Conservation (phyloP, 2,888 invertebrate species). For the Perdita meconis region DNA sequence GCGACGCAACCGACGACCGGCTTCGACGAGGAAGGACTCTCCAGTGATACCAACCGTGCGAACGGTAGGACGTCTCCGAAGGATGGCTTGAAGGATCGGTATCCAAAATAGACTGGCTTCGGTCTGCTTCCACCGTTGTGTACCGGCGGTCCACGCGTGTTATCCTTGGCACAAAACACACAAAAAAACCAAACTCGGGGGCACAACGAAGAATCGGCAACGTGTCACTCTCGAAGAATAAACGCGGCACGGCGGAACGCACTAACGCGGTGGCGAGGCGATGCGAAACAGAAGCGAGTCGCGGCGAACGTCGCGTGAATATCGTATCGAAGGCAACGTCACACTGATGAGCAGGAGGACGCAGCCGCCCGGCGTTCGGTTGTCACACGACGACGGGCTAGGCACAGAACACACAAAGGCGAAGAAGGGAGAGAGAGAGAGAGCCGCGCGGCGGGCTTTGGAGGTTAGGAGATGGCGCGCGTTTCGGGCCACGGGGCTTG, state of each 20-base stretch:
- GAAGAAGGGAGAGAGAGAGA: slow-evolving; percentile 26
- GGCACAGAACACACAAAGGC: neutral
- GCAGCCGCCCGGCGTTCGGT: slow-evolving; percentile 39
- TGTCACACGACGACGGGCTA: slow-evolving; percentile 28
- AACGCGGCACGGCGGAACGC: slow-evolving; percentile 47
- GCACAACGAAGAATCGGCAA: neutral
- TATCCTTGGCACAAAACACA: slow-evolving; percentile 47
- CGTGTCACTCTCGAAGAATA: neutral
- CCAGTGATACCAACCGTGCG: slow-evolving; percentile 45
- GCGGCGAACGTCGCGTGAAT: slow-evolving; percentile 36
- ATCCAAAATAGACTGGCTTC: slow-evolving; percentile 29
- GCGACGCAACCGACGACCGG: slow-evolving; percentile 21
- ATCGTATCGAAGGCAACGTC: slow-evolving; percentile 60
- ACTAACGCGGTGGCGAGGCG: slow-evolving; percentile 41
- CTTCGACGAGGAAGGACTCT: neutral
- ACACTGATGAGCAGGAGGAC: slow-evolving; percentile 29
- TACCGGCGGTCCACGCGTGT: too few relatives aligned
- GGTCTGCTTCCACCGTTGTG: too few relatives aligned
- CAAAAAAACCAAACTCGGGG: too few relatives aligned
- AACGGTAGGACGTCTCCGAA: slow-evolving; percentile 53
- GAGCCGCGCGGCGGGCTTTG: slow-evolving; percentile 71
- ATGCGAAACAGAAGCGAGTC: slow-evolving; percentile 1
- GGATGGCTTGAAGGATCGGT: slow-evolving; percentile 25
- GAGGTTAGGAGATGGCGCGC: slow-evolving; percentile 74
- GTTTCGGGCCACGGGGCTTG: too few relatives aligned